Evolutionary conservation across 2,888 invertebrate genomes (phyloP).

Genomic region (Erpobdella octoculata): DNA sequence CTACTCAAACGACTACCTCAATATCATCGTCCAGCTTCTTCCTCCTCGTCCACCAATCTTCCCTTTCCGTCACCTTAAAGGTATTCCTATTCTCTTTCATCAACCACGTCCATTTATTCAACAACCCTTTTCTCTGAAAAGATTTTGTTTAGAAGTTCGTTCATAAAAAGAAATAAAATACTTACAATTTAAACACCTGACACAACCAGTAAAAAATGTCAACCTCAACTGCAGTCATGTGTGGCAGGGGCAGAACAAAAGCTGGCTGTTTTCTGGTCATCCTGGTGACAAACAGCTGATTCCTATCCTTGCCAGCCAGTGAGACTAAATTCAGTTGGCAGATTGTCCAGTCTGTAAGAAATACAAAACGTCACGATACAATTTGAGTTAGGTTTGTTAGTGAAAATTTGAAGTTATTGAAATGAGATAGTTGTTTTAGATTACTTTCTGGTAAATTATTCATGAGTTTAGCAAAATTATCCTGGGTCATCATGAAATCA

Average conservation of each 20-base stretch:
- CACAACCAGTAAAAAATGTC: no score
- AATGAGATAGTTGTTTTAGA: no score
- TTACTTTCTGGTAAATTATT: no score
- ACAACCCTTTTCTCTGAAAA: conserved; percentile 30
- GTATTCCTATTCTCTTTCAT: conserved; percentile 38
- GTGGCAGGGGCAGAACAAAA: conserved; percentile 13
- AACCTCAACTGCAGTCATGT: conserved; percentile 36
- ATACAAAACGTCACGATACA: no score
- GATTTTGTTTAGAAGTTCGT: not conserved
- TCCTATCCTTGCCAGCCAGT: not conserved
- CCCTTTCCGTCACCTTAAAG: conserved; percentile 39
- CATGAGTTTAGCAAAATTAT: no score
- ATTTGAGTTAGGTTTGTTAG: no score
- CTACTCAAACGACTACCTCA: conserved; percentile 37
- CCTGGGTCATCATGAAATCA: no score
- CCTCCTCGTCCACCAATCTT: conserved; percentile 43
- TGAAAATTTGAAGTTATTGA: no score
- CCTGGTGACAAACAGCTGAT: conserved; percentile 11
- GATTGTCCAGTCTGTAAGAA: conserved; percentile 21
- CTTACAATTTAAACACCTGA: not conserved
- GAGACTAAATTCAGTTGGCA: conserved; percentile 15
- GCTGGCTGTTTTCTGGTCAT: not conserved
- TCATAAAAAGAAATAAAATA: not conserved
- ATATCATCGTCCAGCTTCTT: conserved; percentile 39
- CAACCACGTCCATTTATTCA: conserved; percentile 40